Conservation (phyloP, 2,888 invertebrate genomes). For the Eucriotettix oculatus region DNA sequence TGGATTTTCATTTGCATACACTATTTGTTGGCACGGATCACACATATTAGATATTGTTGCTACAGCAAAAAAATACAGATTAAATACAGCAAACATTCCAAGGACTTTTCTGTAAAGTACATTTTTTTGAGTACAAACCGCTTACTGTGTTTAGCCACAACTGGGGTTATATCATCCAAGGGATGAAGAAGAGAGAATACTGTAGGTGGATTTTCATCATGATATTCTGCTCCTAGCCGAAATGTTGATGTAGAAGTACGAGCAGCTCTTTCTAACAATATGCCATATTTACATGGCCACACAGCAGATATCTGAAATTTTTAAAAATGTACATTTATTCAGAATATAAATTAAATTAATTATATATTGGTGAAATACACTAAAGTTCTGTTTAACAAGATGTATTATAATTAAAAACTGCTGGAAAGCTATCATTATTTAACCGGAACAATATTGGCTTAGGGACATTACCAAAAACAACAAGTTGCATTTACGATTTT, state of each 20-base stretch:
- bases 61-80: background rate
- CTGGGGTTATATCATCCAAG: conserved; percentile 76
- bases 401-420: no score
- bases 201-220: conserved; percentile 36
- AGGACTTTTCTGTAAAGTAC: no score
- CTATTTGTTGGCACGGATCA: conserved; percentile 41
- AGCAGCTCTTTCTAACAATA: conserved; percentile 53
- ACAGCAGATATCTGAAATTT: conserved; percentile 55
- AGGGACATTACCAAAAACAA: no score
- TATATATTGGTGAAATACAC: no score
- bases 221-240: conserved; percentile 17
- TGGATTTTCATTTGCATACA: conserved; percentile 59
- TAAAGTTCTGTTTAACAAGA: no score
- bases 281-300: conserved; percentile 74
- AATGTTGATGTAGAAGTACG: conserved; percentile 17
- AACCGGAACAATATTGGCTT: no score
- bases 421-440: no score
- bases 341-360: no score
- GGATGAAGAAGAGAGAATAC: conserved; percentile 81
- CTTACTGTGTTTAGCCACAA: conserved; percentile 49
- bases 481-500: no score
- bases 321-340: background rate
- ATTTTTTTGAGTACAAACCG: background rate
- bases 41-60: conserved; percentile 21
- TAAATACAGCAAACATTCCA: conserved; percentile 21